A percentile compares a stretch with the other conserved stretches of the same genome.
phyloP scores from a whole-genome alignment of 92 coral and sea anemone genomes.

The Palythoa caribaeorum region DNA sequence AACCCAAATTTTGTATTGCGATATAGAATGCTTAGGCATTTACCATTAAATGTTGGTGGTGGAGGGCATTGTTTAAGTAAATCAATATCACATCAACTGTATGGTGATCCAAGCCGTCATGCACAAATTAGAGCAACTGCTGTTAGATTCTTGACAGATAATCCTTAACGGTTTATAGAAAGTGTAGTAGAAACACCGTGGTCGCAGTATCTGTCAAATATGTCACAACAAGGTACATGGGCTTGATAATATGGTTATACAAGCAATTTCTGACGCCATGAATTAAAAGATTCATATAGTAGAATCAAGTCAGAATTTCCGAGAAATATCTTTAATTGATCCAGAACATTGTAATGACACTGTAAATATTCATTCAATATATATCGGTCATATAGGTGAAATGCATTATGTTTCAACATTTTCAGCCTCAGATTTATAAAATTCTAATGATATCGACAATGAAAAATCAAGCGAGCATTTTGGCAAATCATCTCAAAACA shows the following conservation, averaged over 20 bases:
- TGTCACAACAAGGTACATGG: neutral
- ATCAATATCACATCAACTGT: slow-evolving; percentile 4
- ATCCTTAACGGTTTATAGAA: slow-evolving; percentile 14
- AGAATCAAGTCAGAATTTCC: slow-evolving; percentile 7
- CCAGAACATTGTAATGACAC: neutral
- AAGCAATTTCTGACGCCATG: slow-evolving; percentile 1
- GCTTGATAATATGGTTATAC: neutral
- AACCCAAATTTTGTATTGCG: neutral
- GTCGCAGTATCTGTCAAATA: neutral
- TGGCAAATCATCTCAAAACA: too few species aligned
- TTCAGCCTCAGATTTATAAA: neutral
- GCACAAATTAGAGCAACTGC: neutral
- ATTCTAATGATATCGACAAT: neutral
- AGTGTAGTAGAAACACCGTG: neutral
- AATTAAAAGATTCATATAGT: neutral
- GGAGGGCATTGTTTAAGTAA: neutral
- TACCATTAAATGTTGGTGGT: neutral
- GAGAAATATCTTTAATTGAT: neutral
- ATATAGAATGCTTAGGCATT: neutral
- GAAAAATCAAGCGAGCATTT: neutral
- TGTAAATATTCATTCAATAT: neutral
- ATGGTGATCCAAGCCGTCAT: slow-evolving; percentile 11
- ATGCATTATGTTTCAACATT: neutral
- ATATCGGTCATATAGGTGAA: slow-evolving; percentile 10
- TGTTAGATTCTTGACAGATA: neutral